Evolutionary conservation across 1,140 invertebrate genomes (phyloP).

Genomic region (Drosophila nikananu): DNA sequence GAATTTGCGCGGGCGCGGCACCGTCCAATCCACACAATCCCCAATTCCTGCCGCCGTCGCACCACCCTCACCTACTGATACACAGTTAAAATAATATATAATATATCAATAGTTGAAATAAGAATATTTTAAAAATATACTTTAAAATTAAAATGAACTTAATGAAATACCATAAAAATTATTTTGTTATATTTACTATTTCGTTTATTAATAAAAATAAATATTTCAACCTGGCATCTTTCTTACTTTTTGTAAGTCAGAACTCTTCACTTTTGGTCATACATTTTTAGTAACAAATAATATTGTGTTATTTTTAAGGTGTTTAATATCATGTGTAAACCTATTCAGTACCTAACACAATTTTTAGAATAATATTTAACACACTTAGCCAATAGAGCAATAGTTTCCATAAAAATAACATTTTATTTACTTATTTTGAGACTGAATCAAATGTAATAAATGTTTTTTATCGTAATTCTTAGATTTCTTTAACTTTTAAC

Average conservation of each 20-base stretch:
- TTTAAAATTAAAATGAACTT: neutral
- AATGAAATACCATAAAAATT: neutral
- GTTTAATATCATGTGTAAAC: neutral
- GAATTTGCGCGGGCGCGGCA: slow-evolving; percentile 82
- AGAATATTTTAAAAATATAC: neutral
- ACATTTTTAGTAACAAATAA: neutral
- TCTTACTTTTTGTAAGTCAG: neutral
- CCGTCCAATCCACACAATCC: slow-evolving; percentile 46
- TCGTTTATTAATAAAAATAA: neutral
- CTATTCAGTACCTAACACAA: neutral
- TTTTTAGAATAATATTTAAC: neutral
- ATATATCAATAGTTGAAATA: neutral
- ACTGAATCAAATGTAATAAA: neutral
- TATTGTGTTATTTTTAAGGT: neutral
- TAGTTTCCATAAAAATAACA: neutral
- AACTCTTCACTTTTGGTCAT: no score
- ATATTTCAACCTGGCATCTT: neutral
- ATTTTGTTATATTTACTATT: neutral
- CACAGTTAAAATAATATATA: neutral
- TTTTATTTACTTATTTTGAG: neutral
- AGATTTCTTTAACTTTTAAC: neutral
- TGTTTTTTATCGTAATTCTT: no score
- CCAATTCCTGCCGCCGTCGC: slow-evolving; percentile 19
- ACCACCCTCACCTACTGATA: neutral
- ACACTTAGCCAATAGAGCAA: neutral